phyloP scores from a whole-genome alignment of 2,113 vertebrate species.

The Leucosticte australis region DNA sequence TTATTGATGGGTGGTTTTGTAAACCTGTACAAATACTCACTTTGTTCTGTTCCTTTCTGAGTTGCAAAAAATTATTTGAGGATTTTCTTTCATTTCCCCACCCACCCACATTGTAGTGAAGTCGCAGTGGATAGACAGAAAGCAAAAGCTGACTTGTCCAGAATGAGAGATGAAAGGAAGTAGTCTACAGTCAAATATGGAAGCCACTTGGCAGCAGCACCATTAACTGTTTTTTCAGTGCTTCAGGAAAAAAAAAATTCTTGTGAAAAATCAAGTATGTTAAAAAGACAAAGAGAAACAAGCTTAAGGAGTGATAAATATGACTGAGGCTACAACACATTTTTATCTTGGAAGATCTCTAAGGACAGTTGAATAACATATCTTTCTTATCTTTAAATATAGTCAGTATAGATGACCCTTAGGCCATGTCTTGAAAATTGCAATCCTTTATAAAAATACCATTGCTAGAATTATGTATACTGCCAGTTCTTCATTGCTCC shows the following conservation, averaged over 20 bases:
- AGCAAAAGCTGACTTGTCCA: not conserved
- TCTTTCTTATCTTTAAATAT: slow-evolving; percentile 55
- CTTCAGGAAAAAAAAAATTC: not conserved
- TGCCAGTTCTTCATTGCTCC: not conserved
- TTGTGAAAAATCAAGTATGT: not conserved
- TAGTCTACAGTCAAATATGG: not conserved
- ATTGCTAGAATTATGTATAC: slow-evolving; percentile 49
- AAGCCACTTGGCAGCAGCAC: not conserved
- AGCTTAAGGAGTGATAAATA: not conserved
- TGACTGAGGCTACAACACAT: not conserved
- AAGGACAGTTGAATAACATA: slow-evolving; percentile 27
- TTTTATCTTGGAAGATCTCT: slow-evolving; percentile 13
- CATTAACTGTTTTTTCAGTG: not conserved
- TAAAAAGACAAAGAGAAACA: not conserved
- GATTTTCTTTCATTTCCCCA: not conserved
- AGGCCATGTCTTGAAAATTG: slow-evolving; percentile 46
- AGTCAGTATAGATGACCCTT: slow-evolving; percentile 1
- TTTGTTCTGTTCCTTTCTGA: not conserved
- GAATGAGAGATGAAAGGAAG: not conserved
- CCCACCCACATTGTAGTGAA: not conserved
- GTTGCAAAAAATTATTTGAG: not conserved
- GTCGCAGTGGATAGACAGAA: not conserved
- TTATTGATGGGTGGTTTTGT: not conserved
- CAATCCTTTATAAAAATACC: slow-evolving; percentile 48
- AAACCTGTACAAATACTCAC: not conserved